Conservation (phyloP, 2,113 vertebrate species). For the Petrocephalus microphthalmus region DNA sequence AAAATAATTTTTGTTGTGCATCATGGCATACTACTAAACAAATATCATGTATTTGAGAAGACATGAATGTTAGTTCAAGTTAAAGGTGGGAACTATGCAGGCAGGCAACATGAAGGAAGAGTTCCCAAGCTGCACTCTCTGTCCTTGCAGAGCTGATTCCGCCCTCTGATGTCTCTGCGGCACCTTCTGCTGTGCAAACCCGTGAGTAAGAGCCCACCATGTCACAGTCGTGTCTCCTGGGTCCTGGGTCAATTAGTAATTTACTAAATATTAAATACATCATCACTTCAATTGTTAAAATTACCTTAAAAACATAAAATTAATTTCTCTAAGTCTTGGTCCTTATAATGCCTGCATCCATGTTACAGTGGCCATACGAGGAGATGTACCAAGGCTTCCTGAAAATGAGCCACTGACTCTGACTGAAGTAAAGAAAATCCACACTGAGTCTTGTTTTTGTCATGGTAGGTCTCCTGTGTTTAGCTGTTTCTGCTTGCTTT, state of each 20-base stretch:
- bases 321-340: background rate
- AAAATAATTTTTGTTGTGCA: background rate
- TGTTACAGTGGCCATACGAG: background rate
- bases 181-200: background rate
- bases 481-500: background rate
- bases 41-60: too few relatives aligned
- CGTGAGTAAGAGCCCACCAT: background rate
- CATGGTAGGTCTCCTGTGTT: background rate
- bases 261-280: background rate
- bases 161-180: background rate
- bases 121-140: background rate
- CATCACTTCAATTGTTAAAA: background rate
- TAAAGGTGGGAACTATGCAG: background rate
- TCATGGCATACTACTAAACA: background rate
- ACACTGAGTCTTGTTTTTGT: background rate
- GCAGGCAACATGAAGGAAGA: background rate
- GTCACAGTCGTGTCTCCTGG: background rate
- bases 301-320: background rate
- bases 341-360: background rate
- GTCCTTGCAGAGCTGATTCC: background rate
- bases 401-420: background rate
- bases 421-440: background rate
- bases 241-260: background rate
- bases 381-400: background rate
- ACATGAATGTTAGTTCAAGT: background rate